phyloP scores from a whole-genome alignment of 2,113 vertebrate genomes.

The Marmota monax region DNA sequence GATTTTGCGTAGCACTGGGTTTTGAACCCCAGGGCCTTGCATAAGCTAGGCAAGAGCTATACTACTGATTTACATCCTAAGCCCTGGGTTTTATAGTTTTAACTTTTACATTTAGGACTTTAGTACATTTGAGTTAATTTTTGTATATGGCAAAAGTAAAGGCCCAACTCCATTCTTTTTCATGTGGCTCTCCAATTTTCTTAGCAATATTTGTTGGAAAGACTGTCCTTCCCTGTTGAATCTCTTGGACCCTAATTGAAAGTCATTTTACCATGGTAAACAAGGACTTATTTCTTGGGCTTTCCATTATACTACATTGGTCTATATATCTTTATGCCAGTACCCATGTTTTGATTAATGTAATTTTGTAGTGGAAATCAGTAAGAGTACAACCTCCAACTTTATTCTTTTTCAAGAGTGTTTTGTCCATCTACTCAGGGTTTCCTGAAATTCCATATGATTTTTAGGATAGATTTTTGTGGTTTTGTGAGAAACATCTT shows the following conservation, averaged over 20 bases:
- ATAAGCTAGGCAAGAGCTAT: background rate
- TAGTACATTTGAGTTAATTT: slow-evolving; percentile 37
- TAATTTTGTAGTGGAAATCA: slow-evolving; percentile 23
- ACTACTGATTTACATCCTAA: background rate
- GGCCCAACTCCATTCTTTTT: background rate
- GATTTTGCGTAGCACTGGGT: background rate
- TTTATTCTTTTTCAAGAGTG: slow-evolving; percentile 46
- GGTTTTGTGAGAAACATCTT: background rate
- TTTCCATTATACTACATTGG: background rate
- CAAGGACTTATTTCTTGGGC: background rate
- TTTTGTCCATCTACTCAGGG: background rate
- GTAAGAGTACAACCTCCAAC: background rate
- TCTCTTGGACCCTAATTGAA: background rate
- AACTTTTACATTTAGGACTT: background rate
- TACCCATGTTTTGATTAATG: background rate
- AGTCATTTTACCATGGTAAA: background rate
- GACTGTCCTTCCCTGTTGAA: background rate
- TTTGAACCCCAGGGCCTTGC: background rate
- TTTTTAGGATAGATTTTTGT: background rate
- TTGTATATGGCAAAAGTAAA: background rate
- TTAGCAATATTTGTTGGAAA: background rate
- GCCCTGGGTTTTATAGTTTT: slow-evolving; percentile 1
- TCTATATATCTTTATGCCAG: background rate
- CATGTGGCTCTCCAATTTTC: background rate
- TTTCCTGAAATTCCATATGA: background rate